phyloP scores from a whole-genome alignment of 2,888 invertebrate species.

The Lasius platythorax region DNA sequence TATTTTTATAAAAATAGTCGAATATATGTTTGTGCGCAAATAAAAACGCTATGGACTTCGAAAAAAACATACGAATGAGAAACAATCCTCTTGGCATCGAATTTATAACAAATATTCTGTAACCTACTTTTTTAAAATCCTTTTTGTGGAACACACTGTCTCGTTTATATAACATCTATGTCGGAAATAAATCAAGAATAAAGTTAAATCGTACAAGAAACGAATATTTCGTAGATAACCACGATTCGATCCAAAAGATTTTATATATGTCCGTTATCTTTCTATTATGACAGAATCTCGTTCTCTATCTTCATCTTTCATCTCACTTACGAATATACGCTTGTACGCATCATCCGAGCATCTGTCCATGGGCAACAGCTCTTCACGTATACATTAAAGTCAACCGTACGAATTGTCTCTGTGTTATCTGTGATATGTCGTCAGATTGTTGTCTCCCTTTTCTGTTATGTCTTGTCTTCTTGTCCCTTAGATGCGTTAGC shows the following conservation, averaged over 20 bases:
- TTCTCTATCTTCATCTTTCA: neutral
- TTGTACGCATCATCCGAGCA: slow-evolving; percentile 50
- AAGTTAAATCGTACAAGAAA: slow-evolving; percentile 34
- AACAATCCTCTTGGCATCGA: slow-evolving; percentile 47
- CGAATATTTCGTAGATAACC: neutral
- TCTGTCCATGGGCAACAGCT: slow-evolving; percentile 55
- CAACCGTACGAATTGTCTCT: slow-evolving; percentile 74
- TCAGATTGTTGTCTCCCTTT: slow-evolving; percentile 83
- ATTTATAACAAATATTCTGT: slow-evolving; percentile 51
- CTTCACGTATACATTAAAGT: slow-evolving; percentile 68
- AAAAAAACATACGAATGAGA: slow-evolving; percentile 52
- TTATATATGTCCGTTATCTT: neutral
- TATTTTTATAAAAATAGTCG: slow-evolving; percentile 54
- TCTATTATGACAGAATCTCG: neutral
- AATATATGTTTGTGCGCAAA: slow-evolving; percentile 43
- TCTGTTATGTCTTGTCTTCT: slow-evolving; percentile 85
- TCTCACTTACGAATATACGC: slow-evolving; percentile 5
- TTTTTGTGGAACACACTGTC: slow-evolving; percentile 15
- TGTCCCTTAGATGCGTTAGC: slow-evolving; percentile 82
- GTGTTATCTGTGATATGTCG: slow-evolving; percentile 84
- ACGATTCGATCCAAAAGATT: neutral
- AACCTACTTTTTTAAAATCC: slow-evolving; percentile 50
- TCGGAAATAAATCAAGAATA: slow-evolving; percentile 21
- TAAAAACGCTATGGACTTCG: slow-evolving; percentile 46
- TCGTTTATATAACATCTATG: slow-evolving; percentile 2